A percentile compares a stretch with the other conserved stretches of the same genome.
These are phyloP conservation scores for Carterocephalus palaemon DNA, from an alignment of 2,888 invertebrate genomes.

Conservation along the genomic window DNA sequence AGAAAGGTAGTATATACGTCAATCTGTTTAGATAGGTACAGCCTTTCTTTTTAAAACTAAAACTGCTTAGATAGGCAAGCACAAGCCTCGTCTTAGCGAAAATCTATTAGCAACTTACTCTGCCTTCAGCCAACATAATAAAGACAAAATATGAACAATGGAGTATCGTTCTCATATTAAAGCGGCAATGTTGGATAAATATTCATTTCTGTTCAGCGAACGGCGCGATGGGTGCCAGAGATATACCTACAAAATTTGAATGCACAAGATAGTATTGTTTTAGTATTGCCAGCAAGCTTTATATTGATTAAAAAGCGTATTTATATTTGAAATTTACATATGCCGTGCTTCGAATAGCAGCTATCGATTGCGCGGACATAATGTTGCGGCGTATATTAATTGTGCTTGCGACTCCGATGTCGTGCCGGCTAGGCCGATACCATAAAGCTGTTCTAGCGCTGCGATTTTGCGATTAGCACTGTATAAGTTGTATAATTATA, in stretches of 20 bases:
- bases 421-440: slow-evolving; percentile 14
- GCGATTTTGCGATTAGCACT: slow-evolving; percentile 23
- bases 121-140: slow-evolving; percentile 33
- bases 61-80: too few species aligned
- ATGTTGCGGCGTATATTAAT: slow-evolving; percentile 19
- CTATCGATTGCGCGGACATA: slow-evolving; percentile 54
- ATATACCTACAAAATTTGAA: slow-evolving; percentile 64
- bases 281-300: slow-evolving; percentile 47
- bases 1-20: too few species aligned
- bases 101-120: background rate
- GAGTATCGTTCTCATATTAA: slow-evolving; percentile 42
- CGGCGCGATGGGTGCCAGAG: slow-evolving; percentile 55
- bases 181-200: slow-evolving; percentile 63
- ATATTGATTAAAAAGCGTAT: slow-evolving; percentile 73
- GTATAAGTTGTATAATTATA: too few species aligned
- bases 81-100: too few species aligned
- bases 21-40: too few species aligned
- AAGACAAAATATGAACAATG: slow-evolving; percentile 66
- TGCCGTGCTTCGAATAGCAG: slow-evolving; percentile 67
- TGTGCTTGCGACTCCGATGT: slow-evolving; percentile 13
- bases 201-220: slow-evolving; percentile 65
- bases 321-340: slow-evolving; percentile 71
- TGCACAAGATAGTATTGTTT: slow-evolving; percentile 70
- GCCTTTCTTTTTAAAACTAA: too few species aligned
- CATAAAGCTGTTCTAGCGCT: slow-evolving; percentile 3